Conservation (phyloP, 2,888 invertebrate genomes). For the Pheosia gnoma region DNA sequence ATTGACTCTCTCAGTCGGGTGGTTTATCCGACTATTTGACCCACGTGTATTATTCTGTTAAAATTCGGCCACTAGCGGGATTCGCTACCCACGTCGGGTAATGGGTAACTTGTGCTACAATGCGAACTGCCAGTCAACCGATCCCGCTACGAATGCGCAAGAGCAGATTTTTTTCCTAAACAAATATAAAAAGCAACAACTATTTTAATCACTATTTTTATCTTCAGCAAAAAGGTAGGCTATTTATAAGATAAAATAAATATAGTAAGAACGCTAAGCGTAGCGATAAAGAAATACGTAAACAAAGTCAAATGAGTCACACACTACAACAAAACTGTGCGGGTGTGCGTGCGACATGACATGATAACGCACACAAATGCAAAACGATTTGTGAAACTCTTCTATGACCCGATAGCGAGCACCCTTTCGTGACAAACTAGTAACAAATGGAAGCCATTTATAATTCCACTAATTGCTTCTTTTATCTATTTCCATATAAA, state of each 20-base stretch:
- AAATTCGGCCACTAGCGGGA: neutral
- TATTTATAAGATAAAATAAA: constrained; percentile 1
- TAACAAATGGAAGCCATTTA: neutral
- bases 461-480: neutral
- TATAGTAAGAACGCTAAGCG: neutral
- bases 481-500: neutral
- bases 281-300: constrained; percentile 20
- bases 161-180: no score
- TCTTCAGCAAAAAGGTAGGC: neutral
- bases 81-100: neutral
- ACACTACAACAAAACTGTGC: constrained; percentile 9
- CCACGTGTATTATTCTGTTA: no score
- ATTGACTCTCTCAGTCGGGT: no score
- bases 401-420: neutral
- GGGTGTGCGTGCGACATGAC: constrained; percentile 7
- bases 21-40: no score
- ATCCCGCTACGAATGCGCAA: no score
- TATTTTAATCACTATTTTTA: constrained; percentile 2
- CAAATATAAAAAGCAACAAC: neutral
- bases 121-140: no score
- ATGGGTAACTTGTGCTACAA: neutral
- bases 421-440: neutral
- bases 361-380: constrained; percentile 13
- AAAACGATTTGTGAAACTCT: constrained; percentile 2
- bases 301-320: constrained; percentile 51